Evolutionary conservation across 2,888 invertebrate species (phyloP).

Genomic region (Lithodes maja): DNA sequence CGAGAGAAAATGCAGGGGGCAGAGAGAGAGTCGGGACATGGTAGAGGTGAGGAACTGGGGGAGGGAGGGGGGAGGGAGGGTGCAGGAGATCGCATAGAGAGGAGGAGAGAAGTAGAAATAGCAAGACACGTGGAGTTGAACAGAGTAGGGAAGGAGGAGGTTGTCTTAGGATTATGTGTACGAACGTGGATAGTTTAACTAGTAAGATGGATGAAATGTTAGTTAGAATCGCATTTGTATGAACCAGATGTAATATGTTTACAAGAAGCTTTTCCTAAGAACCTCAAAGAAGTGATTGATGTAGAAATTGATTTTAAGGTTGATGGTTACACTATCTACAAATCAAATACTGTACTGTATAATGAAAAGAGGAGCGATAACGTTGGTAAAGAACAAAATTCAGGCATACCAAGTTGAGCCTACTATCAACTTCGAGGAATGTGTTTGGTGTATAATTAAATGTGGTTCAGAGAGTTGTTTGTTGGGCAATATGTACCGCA

Average conservation of each 20-base stretch:
- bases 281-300: not conserved
- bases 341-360: no score
- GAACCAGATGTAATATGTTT: slow-evolving; percentile 17
- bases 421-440: not conserved
- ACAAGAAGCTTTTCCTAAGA: slow-evolving; percentile 12
- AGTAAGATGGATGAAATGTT: slow-evolving; percentile 12
- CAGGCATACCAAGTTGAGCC: slow-evolving; percentile 3
- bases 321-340: slow-evolving; percentile 9
- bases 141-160: no score
- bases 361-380: slow-evolving; percentile 16
- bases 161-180: not conserved
- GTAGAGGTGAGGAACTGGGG: no score
- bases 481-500: slow-evolving; percentile 11
- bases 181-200: slow-evolving; percentile 1
- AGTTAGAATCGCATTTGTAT: not conserved
- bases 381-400: not conserved
- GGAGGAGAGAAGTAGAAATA: no score
- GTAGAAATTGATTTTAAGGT: slow-evolving; percentile 15
- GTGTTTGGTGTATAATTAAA: slow-evolving; percentile 20
- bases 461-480: not conserved
- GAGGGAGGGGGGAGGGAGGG: no score
- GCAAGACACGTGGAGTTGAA: no score
- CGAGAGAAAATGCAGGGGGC: no score
- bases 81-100: no score
- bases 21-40: no score